phyloP scores from a whole-genome alignment of 2,797 vertebrate species.

The Microchirus variegatus region DNA sequence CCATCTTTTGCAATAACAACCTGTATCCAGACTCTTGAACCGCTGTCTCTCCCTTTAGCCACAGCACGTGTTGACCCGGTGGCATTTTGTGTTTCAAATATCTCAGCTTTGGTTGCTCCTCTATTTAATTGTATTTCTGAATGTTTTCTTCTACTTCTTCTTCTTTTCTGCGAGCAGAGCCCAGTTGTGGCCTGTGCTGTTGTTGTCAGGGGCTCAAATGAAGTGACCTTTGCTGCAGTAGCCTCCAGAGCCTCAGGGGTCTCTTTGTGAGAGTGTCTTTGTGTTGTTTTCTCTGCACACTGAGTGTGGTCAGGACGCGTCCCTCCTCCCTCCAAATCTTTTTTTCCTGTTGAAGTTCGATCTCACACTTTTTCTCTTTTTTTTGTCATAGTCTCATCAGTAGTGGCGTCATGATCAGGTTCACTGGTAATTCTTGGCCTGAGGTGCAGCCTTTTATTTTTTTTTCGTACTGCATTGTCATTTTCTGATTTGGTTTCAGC shows the following conservation, averaged over 20 bases:
- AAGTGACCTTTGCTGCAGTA: constrained; percentile 37
- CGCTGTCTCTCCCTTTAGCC: constrained; percentile 25
- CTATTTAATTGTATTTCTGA: constrained; percentile 47
- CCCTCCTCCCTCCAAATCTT: constrained; percentile 18
- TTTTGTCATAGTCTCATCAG: constrained; percentile 11
- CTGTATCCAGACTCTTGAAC: constrained; percentile 38
- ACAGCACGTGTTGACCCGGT: constrained; percentile 40
- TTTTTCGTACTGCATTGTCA: constrained; percentile 20
- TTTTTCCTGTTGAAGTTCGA: constrained; percentile 8
- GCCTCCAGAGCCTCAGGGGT: constrained; percentile 21
- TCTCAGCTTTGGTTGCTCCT: constrained; percentile 35
- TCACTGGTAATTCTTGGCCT: constrained; percentile 4
- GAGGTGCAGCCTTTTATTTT: constrained; percentile 14
- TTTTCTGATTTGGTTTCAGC: constrained; percentile 15
- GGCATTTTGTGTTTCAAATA: constrained; percentile 48
- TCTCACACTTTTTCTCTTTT: constrained; percentile 22
- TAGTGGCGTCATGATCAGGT: constrained; percentile 7
- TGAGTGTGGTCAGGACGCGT: constrained; percentile 20
- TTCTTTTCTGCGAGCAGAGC: constrained; percentile 13
- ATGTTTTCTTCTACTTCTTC: no score
- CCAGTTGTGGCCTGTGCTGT: constrained; percentile 9
- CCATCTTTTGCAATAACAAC: constrained; percentile 28
- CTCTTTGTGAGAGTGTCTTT: constrained; percentile 36
- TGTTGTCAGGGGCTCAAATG: constrained; percentile 36
- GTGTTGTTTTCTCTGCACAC: constrained; percentile 42